Percentiles rank a stretch among this genome's conserved stretches.
Conservation (phyloP, 2,113 vertebrate genomes). For the Gulo gulo region DNA sequence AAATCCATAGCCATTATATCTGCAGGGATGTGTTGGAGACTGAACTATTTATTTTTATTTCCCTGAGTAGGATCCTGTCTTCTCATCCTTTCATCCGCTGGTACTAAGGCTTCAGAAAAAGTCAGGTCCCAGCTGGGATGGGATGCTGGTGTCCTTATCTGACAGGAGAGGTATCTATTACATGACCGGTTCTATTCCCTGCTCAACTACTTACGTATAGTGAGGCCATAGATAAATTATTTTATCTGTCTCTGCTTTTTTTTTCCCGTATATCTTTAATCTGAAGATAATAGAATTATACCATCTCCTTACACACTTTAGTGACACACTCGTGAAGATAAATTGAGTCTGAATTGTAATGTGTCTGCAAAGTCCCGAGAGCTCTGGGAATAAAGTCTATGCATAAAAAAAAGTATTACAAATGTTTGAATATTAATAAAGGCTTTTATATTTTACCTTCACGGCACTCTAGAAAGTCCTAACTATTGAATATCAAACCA, state of each 20-base stretch:
- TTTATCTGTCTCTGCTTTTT: constrained; percentile 56
- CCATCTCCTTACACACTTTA: constrained; percentile 10
- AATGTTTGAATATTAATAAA: constrained; percentile 57
- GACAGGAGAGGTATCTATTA: not conserved
- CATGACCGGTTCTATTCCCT: not conserved
- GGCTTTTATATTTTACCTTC: constrained; percentile 15
- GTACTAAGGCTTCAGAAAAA: not conserved
- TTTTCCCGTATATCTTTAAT: constrained; percentile 34
- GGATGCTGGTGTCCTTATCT: not conserved
- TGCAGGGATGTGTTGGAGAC: not conserved
- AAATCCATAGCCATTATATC: not conserved
- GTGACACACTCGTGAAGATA: constrained; percentile 38
- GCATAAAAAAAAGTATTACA: constrained; percentile 45
- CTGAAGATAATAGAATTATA: constrained; percentile 65
- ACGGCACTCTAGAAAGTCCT: not conserved
- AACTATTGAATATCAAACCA: not conserved
- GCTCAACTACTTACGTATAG: not conserved
- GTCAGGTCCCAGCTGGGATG: not conserved
- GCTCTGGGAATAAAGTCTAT: not conserved
- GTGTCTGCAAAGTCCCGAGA: not conserved
- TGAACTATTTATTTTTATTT: not conserved
- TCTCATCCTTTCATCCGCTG: not conserved
- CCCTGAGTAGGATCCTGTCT: not conserved
- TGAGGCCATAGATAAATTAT: constrained; percentile 13
- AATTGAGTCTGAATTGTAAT: constrained; percentile 28